Conservation (phyloP, 2,888 invertebrate species). For the Helicoverpa assulta region DNA sequence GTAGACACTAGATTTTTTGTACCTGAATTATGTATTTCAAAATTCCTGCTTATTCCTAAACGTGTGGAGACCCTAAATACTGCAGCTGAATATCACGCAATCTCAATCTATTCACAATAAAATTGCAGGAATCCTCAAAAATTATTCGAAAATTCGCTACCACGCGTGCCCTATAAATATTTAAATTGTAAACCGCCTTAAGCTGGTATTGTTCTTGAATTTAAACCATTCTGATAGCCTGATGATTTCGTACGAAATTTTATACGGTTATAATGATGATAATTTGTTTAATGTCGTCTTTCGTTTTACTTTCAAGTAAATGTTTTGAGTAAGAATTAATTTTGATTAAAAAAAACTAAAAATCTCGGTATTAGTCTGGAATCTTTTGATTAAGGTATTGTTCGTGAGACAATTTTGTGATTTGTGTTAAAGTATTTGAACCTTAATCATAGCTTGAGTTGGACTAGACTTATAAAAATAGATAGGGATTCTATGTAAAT, state of each 20-base stretch:
- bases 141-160: conserved; percentile 81
- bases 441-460: background rate
- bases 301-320: conserved; percentile 38
- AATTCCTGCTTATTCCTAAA: conserved; percentile 25
- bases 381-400: conserved; percentile 12
- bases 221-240: conserved; percentile 50
- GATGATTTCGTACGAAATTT: conserved; percentile 52
- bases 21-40: background rate
- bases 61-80: conserved; percentile 55
- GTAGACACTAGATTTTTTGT: background rate
- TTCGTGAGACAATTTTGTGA: background rate
- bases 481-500: background rate
- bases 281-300: conserved; percentile 57
- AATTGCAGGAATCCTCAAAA: conserved; percentile 75
- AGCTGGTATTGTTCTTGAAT: conserved; percentile 60
- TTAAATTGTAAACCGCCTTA: conserved; percentile 66
- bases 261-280: conserved; percentile 54
- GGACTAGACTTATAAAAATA: background rate
- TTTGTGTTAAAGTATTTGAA: background rate
- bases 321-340: conserved; percentile 31
- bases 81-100: conserved; percentile 75
- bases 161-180: conserved; percentile 81
- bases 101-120: conserved; percentile 69
- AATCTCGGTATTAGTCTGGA: conserved; percentile 21
- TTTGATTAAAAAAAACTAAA: background rate